A percentile compares a stretch with the other conserved stretches of the same genome.
Evolutionary conservation across 1,140 invertebrate genomes (phyloP).

Genomic region (Plutomurus gul): DNA sequence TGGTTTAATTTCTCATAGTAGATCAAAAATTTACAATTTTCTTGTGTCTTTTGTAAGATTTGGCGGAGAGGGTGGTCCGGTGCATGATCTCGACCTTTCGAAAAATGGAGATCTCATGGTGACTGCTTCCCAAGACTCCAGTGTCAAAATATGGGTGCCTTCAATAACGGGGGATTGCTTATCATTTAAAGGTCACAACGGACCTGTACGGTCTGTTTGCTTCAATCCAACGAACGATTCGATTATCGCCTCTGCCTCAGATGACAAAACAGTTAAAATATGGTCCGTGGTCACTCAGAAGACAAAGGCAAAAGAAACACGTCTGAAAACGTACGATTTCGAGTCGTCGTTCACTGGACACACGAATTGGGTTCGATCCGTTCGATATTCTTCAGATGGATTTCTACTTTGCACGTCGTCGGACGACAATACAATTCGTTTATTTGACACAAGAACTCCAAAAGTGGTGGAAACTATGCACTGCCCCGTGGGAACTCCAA

Average conservation of each 20-base stretch:
- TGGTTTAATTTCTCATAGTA: neutral
- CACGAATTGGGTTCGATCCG: conserved; percentile 50
- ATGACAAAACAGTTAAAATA: conserved; percentile 49
- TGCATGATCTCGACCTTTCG: conserved; percentile 37
- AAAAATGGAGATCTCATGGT: conserved; percentile 46
- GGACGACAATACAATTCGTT: conserved; percentile 43
- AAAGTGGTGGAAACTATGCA: neutral
- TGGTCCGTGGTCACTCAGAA: conserved; percentile 28
- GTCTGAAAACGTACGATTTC: neutral
- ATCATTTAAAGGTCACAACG: conserved; percentile 38
- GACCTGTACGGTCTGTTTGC: conserved; percentile 17
- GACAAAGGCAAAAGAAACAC: neutral
- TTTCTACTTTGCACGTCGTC: conserved; percentile 30
- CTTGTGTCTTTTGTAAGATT: conserved; percentile 31
- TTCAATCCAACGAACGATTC: conserved; percentile 32
- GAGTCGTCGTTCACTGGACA: neutral
- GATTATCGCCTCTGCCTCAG: conserved; percentile 30
- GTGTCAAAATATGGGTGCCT: conserved; percentile 46
- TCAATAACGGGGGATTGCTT: conserved; percentile 35
- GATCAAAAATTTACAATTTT: neutral
- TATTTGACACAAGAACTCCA: conserved; percentile 36
- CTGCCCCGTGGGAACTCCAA: conserved; percentile 5
- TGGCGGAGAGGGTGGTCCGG: conserved; percentile 37
- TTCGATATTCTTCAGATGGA: conserved; percentile 44
- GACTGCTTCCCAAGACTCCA: conserved; percentile 32